Evolutionary conservation across 1,140 invertebrate genomes (phyloP), one percentile per base, ranked within the genome.

Genomic region (Campoletis sonorensis): DNA sequence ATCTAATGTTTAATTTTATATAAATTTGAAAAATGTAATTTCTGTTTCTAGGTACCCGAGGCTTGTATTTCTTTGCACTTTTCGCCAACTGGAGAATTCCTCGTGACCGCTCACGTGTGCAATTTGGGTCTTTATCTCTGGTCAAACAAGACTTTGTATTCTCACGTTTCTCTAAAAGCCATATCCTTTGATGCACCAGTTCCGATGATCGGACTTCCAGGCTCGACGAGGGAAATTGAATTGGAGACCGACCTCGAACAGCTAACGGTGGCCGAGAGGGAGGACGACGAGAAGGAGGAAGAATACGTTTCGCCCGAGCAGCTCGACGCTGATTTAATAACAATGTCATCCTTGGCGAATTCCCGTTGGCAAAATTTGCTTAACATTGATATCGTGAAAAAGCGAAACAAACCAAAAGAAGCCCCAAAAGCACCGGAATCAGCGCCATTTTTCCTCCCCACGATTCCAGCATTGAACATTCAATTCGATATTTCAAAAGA

Each of bases 371-470:
- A 97, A 73, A 99, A 99, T 92, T 91, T 99, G 4, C 92, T 99
- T 0, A 95, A 98, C 90, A 93, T 99, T 64, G 98, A 99, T 86
- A 91, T 97, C 1, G 96, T 99, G 1, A 98, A 96, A 89, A 95
- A 95, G 83, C 93, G 97, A 82, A 99, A 99, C 90, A 99, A 98
- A 89, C 98, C 98, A 0, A 97, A 96, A 91, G 95, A 96, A 71
- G 93, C 96, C 8, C 93, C 95, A 0, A 97, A 98, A 87, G 93
- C 93, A 0, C 95, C 96, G 0, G 97, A 97, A 92, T 94, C 94
- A 30, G 98, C 98, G 0, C 98, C 98, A 0, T 99, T 99, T 92
- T 99, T 99, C 89, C 90, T 99, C 51, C 98, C 98, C 0, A 98
- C 98, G 0, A 93, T 98, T 78, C 94, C 97, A 0, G 97, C 97